These are phyloP conservation scores for Nothobranchius furzeri DNA, from an alignment of 2,113 vertebrate genomes.

Conservation along the genomic window DNA sequence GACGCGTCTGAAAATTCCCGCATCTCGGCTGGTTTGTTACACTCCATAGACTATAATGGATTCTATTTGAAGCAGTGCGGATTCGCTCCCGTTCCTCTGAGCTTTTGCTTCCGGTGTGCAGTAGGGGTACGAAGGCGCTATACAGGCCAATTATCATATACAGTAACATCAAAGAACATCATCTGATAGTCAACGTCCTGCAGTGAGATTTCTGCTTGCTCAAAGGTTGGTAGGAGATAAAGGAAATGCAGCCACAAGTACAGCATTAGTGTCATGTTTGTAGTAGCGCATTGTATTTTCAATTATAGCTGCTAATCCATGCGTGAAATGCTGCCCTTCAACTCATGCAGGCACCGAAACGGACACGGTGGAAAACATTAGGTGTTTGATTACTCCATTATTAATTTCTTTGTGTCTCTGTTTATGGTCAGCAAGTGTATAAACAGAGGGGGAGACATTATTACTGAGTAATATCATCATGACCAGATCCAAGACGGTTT, in stretches of 20 bases:
- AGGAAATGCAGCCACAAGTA: neutral
- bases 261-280: neutral
- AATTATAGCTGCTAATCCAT: conserved; percentile 14
- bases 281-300: neutral
- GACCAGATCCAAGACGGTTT: neutral
- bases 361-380: conserved; percentile 12
- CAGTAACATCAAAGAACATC: neutral
- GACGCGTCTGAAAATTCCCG: no score
- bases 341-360: conserved; percentile 14
- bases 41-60: no score
- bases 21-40: no score
- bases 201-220: neutral
- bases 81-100: no score
- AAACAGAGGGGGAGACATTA: conserved; percentile 1
- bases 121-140: no score
- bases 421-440: conserved; percentile 4
- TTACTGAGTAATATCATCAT: no score
- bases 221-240: conserved; percentile 3
- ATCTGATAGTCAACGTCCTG: neutral
- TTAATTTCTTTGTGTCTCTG: conserved; percentile 2
- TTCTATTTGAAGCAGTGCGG: no score
- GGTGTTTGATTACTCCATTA: conserved; percentile 17
- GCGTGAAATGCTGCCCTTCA: conserved; percentile 17
- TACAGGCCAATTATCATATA: no score
- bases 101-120: no score